Evolutionary conservation across 2,797 vertebrate species (phyloP).

Genomic region (Pangasius larnaudii): DNA sequence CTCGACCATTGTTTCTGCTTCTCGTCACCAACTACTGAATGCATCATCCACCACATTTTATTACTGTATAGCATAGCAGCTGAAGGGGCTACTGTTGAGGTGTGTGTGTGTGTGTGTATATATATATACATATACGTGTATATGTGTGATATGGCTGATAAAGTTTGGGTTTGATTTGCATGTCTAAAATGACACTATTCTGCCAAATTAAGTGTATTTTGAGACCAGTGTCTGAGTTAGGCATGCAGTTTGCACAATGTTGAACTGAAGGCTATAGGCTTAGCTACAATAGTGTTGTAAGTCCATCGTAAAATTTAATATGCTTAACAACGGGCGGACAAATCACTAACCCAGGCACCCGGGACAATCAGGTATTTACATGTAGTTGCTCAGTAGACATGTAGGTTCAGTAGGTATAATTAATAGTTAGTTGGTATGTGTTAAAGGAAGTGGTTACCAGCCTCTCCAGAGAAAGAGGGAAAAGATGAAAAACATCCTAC

Average conservation of each 20-base stretch:
- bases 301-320: not conserved
- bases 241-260: not conserved
- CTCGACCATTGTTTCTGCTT: conserved; percentile 68
- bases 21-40: conserved; percentile 59
- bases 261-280: not conserved
- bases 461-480: not conserved
- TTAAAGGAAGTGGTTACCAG: not conserved
- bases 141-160: not conserved
- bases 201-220: not conserved
- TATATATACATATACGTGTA: too few species aligned
- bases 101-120: not conserved
- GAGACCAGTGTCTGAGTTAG: not conserved
- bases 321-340: not conserved
- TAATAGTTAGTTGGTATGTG: not conserved
- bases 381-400: not conserved
- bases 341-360: not conserved
- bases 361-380: not conserved
- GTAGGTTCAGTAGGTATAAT: not conserved
- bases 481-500: not conserved
- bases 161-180: not conserved
- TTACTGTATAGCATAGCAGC: not conserved
- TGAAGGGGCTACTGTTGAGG: not conserved
- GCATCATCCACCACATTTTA: not conserved
- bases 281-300: not conserved
- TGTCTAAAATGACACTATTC: not conserved